Evolutionary conservation across 2,888 invertebrate genomes (phyloP), one percentile per base, ranked within the genome.

Genomic region (Apoda limacodes): DNA sequence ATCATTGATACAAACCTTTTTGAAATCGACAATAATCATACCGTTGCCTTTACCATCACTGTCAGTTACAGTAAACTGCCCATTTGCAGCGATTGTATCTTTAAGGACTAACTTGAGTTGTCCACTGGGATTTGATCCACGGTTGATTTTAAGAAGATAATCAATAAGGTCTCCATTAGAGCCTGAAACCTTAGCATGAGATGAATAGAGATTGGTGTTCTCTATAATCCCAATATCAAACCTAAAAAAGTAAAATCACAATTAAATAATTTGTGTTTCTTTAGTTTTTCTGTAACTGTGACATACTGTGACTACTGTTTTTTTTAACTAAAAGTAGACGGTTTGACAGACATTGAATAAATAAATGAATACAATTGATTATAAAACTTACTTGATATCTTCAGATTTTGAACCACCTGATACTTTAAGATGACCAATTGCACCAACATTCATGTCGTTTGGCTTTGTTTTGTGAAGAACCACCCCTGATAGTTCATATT

Each of bases 21-120:
- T 83, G 10, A 88, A 70, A 28, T 88, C 83, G 32, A 88, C 53
- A 17, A 83, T 58, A 22, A 88, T 37, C 32, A 82, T 66, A 9
- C 84, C 84, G 20, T 82, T 86, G 24, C 90, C 90, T 38, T 83
- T 85, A 13, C 88, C 88, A 34, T 85, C 85, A 22, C 76, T 83
- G 12, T 83, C 83, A 7, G 82, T 83, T 4, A 82, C 51, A 40
- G 83, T 81, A 46, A 85, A 85, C 42, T 88, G 83, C 3, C 88
- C 89, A 19, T 83, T 85, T 1, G 86, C 85, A 0, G 69, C 63
- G 17, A 92, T 42, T 1, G 85, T 53, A 39, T 87, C 84, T 45
- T 86, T 88, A 1, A 91, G 44, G 5, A 67, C 49, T 1, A 90
- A 53, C 40, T 85, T 86, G 1, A 90, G 46, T 29, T 76, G 74